A percentile compares a stretch with the other conserved stretches of the same genome.
Evolutionary conservation across 2,888 invertebrate species (phyloP).

Genomic region (Microplitis deprimator): DNA sequence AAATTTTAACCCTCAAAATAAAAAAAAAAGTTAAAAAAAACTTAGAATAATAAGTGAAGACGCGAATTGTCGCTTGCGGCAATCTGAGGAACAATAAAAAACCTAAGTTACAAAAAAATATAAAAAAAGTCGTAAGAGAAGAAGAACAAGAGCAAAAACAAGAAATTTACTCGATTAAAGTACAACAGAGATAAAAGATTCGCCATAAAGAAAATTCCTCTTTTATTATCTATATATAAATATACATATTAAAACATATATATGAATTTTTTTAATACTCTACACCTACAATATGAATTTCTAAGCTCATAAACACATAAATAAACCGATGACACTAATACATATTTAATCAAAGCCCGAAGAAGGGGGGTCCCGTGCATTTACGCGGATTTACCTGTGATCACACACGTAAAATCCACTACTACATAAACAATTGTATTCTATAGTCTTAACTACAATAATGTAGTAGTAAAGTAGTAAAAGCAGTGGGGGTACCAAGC

Average conservation of each 20-base stretch:
- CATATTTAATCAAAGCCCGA: slow-evolving; percentile 33
- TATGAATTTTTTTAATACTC: neutral
- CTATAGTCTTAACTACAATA: slow-evolving; percentile 6
- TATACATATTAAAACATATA: neutral
- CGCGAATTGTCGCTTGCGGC: slow-evolving; percentile 20
- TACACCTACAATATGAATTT: slow-evolving; percentile 7
- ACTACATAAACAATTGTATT: neutral
- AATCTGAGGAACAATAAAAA: slow-evolving; percentile 14
- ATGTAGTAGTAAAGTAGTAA: slow-evolving; percentile 11
- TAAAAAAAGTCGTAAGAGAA: neutral
- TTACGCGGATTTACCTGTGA: neutral
- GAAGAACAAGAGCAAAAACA: slow-evolving; percentile 9
- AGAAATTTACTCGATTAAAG: slow-evolving; percentile 12
- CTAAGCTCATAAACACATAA: slow-evolving; percentile 31
- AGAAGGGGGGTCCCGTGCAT: slow-evolving; percentile 39
- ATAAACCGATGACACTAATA: slow-evolving; percentile 40
- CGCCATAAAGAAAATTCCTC: slow-evolving; percentile 3
- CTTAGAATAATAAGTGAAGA: slow-evolving; percentile 19
- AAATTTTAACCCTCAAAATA: slow-evolving; percentile 10
- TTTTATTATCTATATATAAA: neutral
- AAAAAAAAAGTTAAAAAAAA: slow-evolving; percentile 1
- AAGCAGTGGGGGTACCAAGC: slow-evolving; percentile 42
- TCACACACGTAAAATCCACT: slow-evolving; percentile 8
- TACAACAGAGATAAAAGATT: slow-evolving; percentile 6
- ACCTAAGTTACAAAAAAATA: neutral